Base-by-base conservation (phyloP, 2,113 vertebrate genomes). In the Vicugna pacos region DNA sequence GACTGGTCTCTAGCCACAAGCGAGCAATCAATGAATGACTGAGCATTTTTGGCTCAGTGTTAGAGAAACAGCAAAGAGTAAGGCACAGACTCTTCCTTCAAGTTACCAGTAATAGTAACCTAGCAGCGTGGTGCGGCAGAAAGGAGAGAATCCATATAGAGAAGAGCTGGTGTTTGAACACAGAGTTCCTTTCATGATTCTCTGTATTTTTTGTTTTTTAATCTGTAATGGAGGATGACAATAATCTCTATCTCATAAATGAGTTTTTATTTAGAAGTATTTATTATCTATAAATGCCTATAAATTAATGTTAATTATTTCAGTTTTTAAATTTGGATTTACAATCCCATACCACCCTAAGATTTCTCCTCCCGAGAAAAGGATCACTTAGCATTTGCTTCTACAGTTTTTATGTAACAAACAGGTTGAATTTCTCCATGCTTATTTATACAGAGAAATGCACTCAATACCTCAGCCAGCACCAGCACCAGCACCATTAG, bases 251-350 rank as follows among this genome's bases (percentile, higher is more conserved):
- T 12, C 9, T 76, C 38, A 76, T 32, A 67, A 91, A 72, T 86
- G 22, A 86, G 15, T 75, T 83, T 91, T 77, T 79, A 32, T 62
- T 67, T 76, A 26, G 72, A 94, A 90, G 17, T n/a, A 92, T 48
- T 64, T 85, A 60, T 72, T n/a, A 93, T 69, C 60, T 42, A 92
- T 32, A 62, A 88, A 80, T 58, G 62, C 6, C 77, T 86, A 48
- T 32, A 67, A 70, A 82, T 58, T 70, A 77, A 73, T 35, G 16
- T 42, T 77, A 73, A 42, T 26, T 82, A 86, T 73, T 93, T 87
- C 50, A 83, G 65, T 22, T 73, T 93, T 93, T 92, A 75, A 64
- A 83, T 90, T 77, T 95, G 52, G 22, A 81, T 83, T 86, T 92
- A 90, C 2, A 95, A 80, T 60, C 20, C 2, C 77, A 52, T 58